These are phyloP conservation scores for Tragopan temminckii DNA, from an alignment of 2,797 vertebrate species.

Conservation along the genomic window DNA sequence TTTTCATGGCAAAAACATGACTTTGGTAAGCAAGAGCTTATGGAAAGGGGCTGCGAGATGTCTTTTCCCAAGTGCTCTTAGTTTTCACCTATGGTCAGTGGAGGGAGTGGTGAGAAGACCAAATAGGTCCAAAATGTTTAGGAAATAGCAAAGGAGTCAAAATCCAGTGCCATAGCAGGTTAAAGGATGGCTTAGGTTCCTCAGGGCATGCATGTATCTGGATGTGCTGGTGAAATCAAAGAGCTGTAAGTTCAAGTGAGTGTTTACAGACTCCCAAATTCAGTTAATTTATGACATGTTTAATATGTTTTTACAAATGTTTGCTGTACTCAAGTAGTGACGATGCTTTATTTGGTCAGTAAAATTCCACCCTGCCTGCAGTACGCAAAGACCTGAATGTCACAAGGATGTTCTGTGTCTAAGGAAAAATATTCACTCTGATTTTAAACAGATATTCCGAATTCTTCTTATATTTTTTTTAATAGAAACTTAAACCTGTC, in stretches of 20 bases:
- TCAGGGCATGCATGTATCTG: background rate
- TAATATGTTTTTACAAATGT: slow-evolving; percentile 81
- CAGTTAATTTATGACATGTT: slow-evolving; percentile 79
- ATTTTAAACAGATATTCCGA: slow-evolving; percentile 78
- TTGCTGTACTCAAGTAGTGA: slow-evolving; percentile 78
- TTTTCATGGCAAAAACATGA: background rate
- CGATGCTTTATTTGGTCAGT: slow-evolving; percentile 79
- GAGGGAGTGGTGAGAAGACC: background rate
- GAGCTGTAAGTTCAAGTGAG: slow-evolving; percentile 54
- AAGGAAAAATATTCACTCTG: slow-evolving; percentile 79
- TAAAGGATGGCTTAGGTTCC: background rate
- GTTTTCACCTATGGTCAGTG: slow-evolving; percentile 5
- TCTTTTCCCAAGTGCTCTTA: background rate
- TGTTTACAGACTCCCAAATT: slow-evolving; percentile 72
- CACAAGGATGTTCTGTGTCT: slow-evolving; percentile 80
- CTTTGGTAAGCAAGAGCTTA: background rate
- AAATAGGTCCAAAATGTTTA: background rate
- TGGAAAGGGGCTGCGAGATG: background rate
- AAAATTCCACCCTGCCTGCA: slow-evolving; percentile 76
- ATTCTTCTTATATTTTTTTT: slow-evolving; percentile 62
- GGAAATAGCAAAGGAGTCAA: slow-evolving; percentile 8
- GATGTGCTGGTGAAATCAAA: slow-evolving; percentile 43
- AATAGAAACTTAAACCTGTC: slow-evolving; percentile 61
- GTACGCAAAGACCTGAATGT: slow-evolving; percentile 71
- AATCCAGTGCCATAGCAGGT: background rate